A percentile compares a stretch with the other conserved stretches of the same genome.
Conservation (phyloP, 2,113 vertebrate species). For the Platichthys stellatus region DNA sequence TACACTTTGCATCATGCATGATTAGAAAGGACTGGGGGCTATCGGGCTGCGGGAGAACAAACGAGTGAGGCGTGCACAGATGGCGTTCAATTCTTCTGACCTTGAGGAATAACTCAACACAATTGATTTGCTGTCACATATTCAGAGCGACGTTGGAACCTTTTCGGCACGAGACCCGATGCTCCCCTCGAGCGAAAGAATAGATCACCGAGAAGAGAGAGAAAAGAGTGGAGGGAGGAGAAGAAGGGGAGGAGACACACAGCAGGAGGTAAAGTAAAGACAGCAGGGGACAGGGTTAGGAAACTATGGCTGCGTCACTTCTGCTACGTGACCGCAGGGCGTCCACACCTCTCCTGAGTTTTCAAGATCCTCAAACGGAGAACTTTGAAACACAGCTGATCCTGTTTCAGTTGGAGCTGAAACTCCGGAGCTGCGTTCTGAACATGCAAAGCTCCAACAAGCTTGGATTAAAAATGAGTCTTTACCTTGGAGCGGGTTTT, state of each 20-base stretch:
- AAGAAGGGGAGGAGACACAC: too few relatives aligned
- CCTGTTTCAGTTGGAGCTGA: too few relatives aligned
- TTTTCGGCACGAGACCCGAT: neutral
- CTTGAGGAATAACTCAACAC: conserved; percentile 52
- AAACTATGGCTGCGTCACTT: too few relatives aligned
- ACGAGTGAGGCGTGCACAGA: conserved; percentile 41
- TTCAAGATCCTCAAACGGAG: neutral
- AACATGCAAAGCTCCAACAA: too few relatives aligned
- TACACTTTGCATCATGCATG: conserved; percentile 60
- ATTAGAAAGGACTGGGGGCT: conserved; percentile 60
- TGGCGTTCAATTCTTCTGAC: conserved; percentile 41
- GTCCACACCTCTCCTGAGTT: neutral
- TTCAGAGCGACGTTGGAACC: neutral
- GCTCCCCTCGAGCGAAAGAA: neutral
- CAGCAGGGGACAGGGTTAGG: neutral
- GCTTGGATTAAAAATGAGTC: neutral
- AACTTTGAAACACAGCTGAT: neutral
- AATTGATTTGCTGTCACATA: conserved; percentile 33
- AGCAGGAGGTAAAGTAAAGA: too few relatives aligned
- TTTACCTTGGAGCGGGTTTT: conserved; percentile 93
- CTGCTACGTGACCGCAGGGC: too few relatives aligned
- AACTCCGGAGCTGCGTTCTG: too few relatives aligned
- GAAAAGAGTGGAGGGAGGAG: neutral
- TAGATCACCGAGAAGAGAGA: neutral
- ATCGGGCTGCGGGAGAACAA: conserved; percentile 41